These are phyloP conservation scores for Merops nubicus DNA, from an alignment of 2,113 vertebrate genomes.

Conservation along the genomic window DNA sequence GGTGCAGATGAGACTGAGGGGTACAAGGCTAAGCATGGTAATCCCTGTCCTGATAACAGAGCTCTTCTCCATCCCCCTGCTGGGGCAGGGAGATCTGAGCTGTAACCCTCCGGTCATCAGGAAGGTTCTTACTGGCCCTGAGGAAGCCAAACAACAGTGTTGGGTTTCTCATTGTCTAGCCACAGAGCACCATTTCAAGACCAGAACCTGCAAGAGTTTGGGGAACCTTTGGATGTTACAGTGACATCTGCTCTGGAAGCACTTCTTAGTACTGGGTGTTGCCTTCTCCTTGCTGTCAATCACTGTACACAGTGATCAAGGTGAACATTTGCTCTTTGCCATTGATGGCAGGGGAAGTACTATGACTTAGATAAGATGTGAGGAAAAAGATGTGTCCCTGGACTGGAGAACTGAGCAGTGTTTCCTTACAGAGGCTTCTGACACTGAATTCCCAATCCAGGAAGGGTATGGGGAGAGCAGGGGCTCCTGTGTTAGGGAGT, in stretches of 20 bases:
- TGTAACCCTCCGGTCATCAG: not conserved
- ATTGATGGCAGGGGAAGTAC: not conserved
- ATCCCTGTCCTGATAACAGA: not conserved
- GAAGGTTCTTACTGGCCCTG: not conserved
- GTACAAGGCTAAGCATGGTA: rapidly evolving
- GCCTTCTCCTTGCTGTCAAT: not conserved
- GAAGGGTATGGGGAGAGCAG: not conserved
- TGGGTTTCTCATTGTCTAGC: not conserved
- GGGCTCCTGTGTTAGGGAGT: not conserved
- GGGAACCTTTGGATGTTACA: not conserved
- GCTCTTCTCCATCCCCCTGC: not conserved
- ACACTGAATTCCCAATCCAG: not conserved
- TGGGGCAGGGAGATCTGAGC: not conserved
- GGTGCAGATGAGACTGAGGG: not conserved
- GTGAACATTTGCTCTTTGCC: not conserved
- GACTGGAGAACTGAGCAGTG: not conserved
- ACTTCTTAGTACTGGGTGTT: not conserved
- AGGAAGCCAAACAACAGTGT: not conserved
- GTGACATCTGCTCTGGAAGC: not conserved
- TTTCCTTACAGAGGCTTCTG: not conserved
- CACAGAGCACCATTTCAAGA: not conserved
- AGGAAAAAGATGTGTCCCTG: not conserved
- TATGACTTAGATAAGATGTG: too few species aligned
- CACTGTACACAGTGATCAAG: not conserved
- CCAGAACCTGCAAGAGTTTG: not conserved